Percentiles rank a stretch among this genome's conserved stretches.
phyloP scores from a whole-genome alignment of 2,113 vertebrate species.

The rabbit (Oryctolagus cuniculus) region DNA sequence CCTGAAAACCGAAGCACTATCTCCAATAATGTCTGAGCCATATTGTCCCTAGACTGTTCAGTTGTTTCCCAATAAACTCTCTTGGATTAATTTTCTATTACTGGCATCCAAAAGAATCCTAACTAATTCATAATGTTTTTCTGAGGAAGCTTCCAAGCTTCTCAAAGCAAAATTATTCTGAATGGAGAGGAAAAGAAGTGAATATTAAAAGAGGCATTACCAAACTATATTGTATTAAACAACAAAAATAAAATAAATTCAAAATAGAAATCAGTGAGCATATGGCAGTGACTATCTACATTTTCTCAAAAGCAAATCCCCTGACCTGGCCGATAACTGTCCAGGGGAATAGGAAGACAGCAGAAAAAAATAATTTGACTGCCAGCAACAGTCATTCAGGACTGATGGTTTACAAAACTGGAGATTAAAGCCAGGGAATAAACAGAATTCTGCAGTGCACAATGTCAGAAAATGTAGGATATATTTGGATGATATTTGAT shows the following conservation, averaged over 20 bases:
- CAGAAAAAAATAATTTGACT: neutral
- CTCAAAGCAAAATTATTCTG: constrained; percentile 46
- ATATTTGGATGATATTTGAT: neutral
- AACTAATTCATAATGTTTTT: constrained; percentile 1
- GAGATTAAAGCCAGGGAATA: neutral
- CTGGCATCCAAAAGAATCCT: neutral
- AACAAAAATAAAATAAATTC: neutral
- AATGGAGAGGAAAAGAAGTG: constrained; percentile 19
- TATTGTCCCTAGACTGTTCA: neutral
- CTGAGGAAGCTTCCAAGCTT: neutral
- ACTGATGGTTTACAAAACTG: neutral
- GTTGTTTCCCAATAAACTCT: neutral
- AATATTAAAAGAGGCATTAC: neutral
- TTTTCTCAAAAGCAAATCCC: neutral
- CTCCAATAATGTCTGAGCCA: neutral
- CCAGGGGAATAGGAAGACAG: neutral
- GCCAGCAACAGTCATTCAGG: neutral
- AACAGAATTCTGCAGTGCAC: neutral
- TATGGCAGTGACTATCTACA: neutral
- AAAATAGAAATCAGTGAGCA: neutral
- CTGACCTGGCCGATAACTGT: neutral
- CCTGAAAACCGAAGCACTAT: neutral
- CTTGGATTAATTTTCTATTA: neutral
- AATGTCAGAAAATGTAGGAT: neutral
- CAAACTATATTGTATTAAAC: neutral